These are phyloP conservation scores for Drosophila kurseongensis DNA, from an alignment of 1,140 invertebrate species.

Conservation along the genomic window DNA sequence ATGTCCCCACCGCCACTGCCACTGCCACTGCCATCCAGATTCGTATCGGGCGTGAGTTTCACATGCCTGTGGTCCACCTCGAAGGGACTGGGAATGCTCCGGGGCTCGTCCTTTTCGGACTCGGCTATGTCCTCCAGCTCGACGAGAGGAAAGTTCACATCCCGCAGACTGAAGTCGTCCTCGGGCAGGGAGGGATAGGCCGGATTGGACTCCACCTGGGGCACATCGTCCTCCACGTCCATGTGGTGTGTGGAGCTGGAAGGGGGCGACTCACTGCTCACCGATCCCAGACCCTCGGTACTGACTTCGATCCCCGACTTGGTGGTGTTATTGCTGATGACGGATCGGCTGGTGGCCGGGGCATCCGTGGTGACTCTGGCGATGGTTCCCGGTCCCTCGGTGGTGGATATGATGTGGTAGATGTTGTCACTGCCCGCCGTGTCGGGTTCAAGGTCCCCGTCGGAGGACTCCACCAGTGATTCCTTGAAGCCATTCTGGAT, in stretches of 20 bases:
- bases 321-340: background rate
- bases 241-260: constrained; percentile 58
- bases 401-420: constrained; percentile 80
- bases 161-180: constrained; percentile 76
- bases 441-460: constrained; percentile 64
- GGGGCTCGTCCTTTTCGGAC: constrained; percentile 61
- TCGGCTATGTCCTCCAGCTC: constrained; percentile 69
- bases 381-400: constrained; percentile 58
- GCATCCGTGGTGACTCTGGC: constrained; percentile 16
- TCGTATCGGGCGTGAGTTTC: constrained; percentile 47
- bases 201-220: constrained; percentile 78
- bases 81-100: constrained; percentile 60
- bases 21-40: constrained; percentile 53
- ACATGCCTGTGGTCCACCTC: constrained; percentile 48
- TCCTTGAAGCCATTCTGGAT: constrained; percentile 57
- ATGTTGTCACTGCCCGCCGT: constrained; percentile 78
- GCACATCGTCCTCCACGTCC: constrained; percentile 73
- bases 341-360: constrained; percentile 1
- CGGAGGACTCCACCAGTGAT: constrained; percentile 35
- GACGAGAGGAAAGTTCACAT: constrained; percentile 75
- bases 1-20: constrained; percentile 67
- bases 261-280: constrained; percentile 34
- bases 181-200: constrained; percentile 80
- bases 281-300: constrained; percentile 36
- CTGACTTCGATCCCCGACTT: constrained; percentile 27